Evolutionary conservation across 2,113 vertebrate species (phyloP).

Genomic region (Chinchilla lanigera): DNA sequence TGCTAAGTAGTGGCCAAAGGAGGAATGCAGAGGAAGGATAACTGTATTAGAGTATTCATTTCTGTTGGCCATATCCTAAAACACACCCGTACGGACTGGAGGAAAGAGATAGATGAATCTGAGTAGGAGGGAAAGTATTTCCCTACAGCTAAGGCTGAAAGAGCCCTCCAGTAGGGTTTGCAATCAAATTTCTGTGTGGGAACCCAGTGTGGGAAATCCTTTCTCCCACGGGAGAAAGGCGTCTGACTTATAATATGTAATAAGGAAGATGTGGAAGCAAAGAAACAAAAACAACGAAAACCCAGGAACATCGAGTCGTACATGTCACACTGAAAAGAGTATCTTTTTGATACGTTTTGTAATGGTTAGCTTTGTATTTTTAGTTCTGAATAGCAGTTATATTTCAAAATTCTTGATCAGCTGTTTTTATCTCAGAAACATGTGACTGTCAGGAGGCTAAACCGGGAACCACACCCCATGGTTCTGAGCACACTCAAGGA

Average conservation of each 20-base stretch:
- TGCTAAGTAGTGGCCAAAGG: neutral
- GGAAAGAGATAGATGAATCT: neutral
- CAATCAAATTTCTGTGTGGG: neutral
- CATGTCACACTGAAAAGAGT: neutral
- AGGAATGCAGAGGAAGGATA: neutral
- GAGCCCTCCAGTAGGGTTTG: neutral
- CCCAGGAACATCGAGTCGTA: neutral
- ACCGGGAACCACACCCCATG: slow-evolving; percentile 50
- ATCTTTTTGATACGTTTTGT: neutral
- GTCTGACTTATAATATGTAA: neutral
- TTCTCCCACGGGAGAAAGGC: too few relatives aligned
- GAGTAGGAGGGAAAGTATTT: neutral
- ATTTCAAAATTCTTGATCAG: slow-evolving; percentile 65
- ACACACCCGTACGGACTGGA: neutral
- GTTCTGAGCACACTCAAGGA: slow-evolving; percentile 45
- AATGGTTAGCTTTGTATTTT: slow-evolving; percentile 66
- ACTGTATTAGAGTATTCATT: neutral
- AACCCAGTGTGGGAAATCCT: too few relatives aligned
- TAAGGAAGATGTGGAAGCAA: neutral
- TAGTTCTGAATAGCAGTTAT: slow-evolving; percentile 66
- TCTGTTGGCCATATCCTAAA: neutral
- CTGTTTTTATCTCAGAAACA: slow-evolving; percentile 74
- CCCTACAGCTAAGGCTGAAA: neutral
- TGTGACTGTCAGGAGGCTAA: slow-evolving; percentile 65
- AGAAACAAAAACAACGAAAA: neutral